These are phyloP conservation scores for Dolichotis patagonum DNA, from an alignment of 2,113 vertebrate genomes.

Conservation along the genomic window DNA sequence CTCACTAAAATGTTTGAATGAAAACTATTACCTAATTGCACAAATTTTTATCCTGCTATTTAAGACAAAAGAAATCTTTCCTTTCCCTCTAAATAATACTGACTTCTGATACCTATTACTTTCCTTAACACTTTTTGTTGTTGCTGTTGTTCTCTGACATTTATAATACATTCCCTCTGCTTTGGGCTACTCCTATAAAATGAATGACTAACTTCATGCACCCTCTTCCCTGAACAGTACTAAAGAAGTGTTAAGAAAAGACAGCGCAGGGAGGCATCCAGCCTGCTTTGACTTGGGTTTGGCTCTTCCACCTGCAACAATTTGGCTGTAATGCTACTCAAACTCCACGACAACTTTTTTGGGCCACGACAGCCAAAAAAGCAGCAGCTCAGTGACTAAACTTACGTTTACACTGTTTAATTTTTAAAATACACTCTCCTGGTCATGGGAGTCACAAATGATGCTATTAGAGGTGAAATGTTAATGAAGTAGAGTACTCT, in stretches of 20 bases:
- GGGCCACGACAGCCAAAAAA: neutral
- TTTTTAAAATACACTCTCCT: neutral
- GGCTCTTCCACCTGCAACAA: neutral
- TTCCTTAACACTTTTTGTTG: neutral
- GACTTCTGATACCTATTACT: neutral
- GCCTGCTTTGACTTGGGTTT: neutral
- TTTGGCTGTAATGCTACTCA: neutral
- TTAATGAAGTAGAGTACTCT: neutral
- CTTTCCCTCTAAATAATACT: slow-evolving; percentile 34
- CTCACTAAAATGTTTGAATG: slow-evolving; percentile 1
- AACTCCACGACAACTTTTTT: fast-evolving
- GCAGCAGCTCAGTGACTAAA: neutral
- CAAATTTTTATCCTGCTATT: slow-evolving; percentile 44
- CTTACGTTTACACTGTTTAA: neutral
- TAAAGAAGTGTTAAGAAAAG: neutral
- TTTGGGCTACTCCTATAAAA: neutral
- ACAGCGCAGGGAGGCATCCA: neutral
- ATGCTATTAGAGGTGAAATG: neutral
- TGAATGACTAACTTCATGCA: neutral
- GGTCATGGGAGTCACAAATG: neutral
- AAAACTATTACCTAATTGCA: slow-evolving; percentile 26
- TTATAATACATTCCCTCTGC: neutral
- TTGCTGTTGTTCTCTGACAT: neutral
- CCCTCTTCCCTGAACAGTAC: neutral
- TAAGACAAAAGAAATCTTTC: neutral